Evolutionary conservation across 2,797 vertebrate species (phyloP), one percentile per base, ranked within the genome.

Genomic region (Netta rufina): DNA sequence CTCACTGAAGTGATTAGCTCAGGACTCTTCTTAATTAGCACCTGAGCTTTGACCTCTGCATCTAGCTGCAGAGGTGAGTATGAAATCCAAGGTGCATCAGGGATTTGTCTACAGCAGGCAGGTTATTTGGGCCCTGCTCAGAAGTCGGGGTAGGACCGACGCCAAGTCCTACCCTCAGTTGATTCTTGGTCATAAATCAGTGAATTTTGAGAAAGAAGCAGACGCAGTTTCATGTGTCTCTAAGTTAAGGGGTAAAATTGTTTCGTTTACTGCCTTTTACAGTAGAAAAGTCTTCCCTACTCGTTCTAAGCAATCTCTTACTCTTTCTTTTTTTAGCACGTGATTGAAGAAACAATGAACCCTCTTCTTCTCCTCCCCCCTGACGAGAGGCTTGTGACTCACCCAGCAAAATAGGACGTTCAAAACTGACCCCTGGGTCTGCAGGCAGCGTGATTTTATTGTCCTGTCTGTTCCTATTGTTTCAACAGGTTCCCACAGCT

Each of bases 401-500:
- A 91, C 58, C 39, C 4, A 43, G 79, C 76, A 80, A 71, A 94
- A 70, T 24, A 28, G 89, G 76, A 80, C 72, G 5, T 84, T 89
- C 53, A 70, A 28, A 89, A 74, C 62, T 41, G 57, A 85, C 78
- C n/a, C 45, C 66, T 28, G 38, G 60, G 60, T 90, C 92, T 9
- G 7, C 62, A 87, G 67, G 89, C 90, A 91, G 47, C 4, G 9
- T 87, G 53, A 80, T 82, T 80, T 92, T 87, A 93, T 67, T 93
- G 43, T 92, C 60, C 41, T 89, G 85, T 33, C 45, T 66, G 36
- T 92, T 96, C 39, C 79, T 91, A 12, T 89, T 86, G 74, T 85
- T 88, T 80, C 5, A 13, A 76, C 96, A 99, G 99, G 99, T 99
- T 72, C 99, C 99, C 36, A 99, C 99, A 58, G 99, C 99, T 41